These are phyloP conservation scores for Anarsia innoxiella DNA, from an alignment of 2,888 invertebrate species.

Conservation along the genomic window DNA sequence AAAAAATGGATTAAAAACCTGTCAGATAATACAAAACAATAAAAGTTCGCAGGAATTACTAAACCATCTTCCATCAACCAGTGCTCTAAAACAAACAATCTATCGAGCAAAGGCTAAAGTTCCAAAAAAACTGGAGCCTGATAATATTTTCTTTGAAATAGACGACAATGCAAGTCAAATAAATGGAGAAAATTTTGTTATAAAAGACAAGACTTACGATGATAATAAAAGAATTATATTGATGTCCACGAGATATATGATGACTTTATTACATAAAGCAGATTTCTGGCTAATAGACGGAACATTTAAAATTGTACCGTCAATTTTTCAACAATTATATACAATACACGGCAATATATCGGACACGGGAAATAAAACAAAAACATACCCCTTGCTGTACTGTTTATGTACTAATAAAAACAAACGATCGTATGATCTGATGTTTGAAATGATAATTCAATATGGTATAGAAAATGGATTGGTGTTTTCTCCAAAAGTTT, in stretches of 20 bases:
- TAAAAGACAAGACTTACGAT: background rate
- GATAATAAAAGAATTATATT: background rate
- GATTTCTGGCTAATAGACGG: background rate
- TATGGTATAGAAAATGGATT: background rate
- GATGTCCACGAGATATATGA: background rate
- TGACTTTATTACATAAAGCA: background rate
- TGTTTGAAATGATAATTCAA: background rate
- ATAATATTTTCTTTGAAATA: background rate
- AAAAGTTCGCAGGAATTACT: background rate
- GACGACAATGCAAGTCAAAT: background rate
- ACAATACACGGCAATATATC: background rate
- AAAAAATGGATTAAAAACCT: background rate
- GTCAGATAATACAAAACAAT: background rate
- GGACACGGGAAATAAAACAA: background rate
- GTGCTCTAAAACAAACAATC: background rate
- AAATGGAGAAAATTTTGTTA: background rate
- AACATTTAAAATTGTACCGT: background rate
- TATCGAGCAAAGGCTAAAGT: background rate
- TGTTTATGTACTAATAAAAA: background rate
- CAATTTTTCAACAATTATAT: background rate
- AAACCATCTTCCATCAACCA: background rate
- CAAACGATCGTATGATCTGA: background rate
- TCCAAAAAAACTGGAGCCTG: background rate
- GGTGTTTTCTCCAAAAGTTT: background rate
- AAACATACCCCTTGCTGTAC: background rate